Evolutionary conservation across 2,888 invertebrate genomes (phyloP).

Genomic region (Salpingus planirostris): DNA sequence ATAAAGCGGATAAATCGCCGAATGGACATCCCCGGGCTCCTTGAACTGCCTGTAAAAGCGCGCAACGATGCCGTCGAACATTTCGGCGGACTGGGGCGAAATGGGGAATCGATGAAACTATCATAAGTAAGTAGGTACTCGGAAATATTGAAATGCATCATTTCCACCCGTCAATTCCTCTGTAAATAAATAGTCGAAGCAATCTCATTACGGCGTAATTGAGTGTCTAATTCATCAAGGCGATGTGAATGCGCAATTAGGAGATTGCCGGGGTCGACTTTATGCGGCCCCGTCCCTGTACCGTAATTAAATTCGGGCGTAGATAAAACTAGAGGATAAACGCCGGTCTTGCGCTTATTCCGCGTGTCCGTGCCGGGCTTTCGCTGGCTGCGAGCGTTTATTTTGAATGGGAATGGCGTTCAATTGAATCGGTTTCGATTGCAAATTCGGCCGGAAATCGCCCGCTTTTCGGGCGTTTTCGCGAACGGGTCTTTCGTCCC

Average conservation of each 20-base stretch:
- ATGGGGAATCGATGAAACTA: neutral
- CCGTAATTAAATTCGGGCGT: no score
- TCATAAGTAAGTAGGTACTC: slow-evolving; percentile 7
- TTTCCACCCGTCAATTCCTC: no score
- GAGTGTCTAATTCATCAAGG: neutral
- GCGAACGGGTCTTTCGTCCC: slow-evolving; percentile 7
- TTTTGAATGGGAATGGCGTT: slow-evolving; percentile 21
- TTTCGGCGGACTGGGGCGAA: slow-evolving; percentile 3
- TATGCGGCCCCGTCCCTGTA: no score
- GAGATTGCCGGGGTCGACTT: no score
- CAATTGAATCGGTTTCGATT: slow-evolving; percentile 21
- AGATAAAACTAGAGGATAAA: no score
- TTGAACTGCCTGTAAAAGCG: slow-evolving; percentile 8
- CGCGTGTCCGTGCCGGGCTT: no score
- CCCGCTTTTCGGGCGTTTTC: slow-evolving; percentile 10
- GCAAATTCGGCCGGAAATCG: slow-evolving; percentile 17
- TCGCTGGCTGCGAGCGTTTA: slow-evolving; percentile 15
- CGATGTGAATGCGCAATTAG: no score
- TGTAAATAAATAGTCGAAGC: no score
- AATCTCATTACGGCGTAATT: no score
- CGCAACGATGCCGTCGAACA: slow-evolving; percentile 2
- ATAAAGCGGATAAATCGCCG: slow-evolving; percentile 14
- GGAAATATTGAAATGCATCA: slow-evolving; percentile 7
- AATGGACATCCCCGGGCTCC: slow-evolving; percentile 13
- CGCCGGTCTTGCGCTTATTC: no score